Base-by-base conservation (phyloP, 2,888 invertebrate genomes). In the Oscheius onirici region DNA sequence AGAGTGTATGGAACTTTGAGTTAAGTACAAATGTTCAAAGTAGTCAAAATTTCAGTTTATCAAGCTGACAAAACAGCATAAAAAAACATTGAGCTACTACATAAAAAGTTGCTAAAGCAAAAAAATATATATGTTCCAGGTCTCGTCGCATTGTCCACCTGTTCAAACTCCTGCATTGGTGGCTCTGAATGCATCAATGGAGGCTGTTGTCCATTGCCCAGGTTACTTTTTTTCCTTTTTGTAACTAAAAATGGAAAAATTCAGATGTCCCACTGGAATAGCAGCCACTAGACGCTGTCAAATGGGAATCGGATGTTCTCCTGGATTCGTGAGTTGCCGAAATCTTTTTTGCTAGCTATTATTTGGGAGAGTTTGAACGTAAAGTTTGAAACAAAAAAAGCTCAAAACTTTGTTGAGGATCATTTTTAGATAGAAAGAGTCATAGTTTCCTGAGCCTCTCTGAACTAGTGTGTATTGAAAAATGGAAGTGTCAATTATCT, bases 171-270 rank as follows among this genome's bases (percentile, higher is more conserved):
- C 34, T 84, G 83, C 55, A 76, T 71, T 17, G 46, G 66, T 20
- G 84, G 84, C 0, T 73, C 71, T 43, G 83, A 86, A 61, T 85
- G 85, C 67, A 68, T 72, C 8, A 80, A 80, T 69, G 80, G 75
- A 28, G 76, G 80, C 28, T 86, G 85, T 61, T 86, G 86, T 44
- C 78, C 84, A 11, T 75, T 86, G 8, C 85, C 86, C 17, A 68
- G 63, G 63, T 60, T 8, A 20, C 3, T 57, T 57, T 34, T 57
- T 34, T 34, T n/a, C 28, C 1, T 1, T 15, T 11, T 3, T 15
- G 11, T 34, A 34, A 8, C 17, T 34, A 22, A 15, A 52, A 17
- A 22, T 24, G 46, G 5, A 10, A 3, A 46, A 34, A 22, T 60
- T 43, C 43, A 60, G 70, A 24, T 87, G 87, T 69, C 78, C 83